These are phyloP conservation scores for Psittacara wagleri DNA, from an alignment of 2,113 vertebrate genomes.

Conservation along the genomic window DNA sequence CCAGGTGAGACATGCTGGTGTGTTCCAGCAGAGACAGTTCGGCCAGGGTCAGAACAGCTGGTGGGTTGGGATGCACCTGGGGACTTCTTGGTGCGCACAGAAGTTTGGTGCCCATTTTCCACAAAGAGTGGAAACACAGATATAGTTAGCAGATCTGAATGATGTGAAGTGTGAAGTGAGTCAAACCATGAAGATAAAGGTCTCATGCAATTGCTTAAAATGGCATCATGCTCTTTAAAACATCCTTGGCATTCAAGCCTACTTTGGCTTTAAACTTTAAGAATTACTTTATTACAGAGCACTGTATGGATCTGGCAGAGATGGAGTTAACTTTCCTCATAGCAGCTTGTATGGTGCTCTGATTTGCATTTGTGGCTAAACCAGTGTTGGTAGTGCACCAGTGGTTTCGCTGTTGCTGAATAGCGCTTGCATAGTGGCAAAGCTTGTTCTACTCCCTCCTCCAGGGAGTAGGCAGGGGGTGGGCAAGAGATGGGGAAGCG, in stretches of 20 bases:
- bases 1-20: background rate
- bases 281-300: background rate
- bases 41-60: background rate
- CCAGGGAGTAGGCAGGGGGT: background rate
- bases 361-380: background rate
- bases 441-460: background rate
- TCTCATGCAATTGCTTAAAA: background rate
- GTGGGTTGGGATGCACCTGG: background rate
- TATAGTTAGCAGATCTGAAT: background rate
- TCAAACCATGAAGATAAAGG: constrained; percentile 7
- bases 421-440: background rate
- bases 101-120: background rate
- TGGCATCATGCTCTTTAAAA: background rate
- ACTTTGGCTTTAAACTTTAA: background rate
- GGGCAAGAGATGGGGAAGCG: background rate
- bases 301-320: background rate
- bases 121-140: background rate
- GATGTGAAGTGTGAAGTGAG: background rate
- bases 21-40: background rate
- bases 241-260: background rate
- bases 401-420: background rate
- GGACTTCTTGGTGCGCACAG: background rate
- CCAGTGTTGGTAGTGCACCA: background rate
- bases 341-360: background rate
- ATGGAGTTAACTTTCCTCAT: background rate